Percentiles rank a stretch among this genome's conserved stretches.
Evolutionary conservation across 30 jellyfish, hydroid and myxozoan species (phyloP).

Genomic region (Hydra vulgaris): DNA sequence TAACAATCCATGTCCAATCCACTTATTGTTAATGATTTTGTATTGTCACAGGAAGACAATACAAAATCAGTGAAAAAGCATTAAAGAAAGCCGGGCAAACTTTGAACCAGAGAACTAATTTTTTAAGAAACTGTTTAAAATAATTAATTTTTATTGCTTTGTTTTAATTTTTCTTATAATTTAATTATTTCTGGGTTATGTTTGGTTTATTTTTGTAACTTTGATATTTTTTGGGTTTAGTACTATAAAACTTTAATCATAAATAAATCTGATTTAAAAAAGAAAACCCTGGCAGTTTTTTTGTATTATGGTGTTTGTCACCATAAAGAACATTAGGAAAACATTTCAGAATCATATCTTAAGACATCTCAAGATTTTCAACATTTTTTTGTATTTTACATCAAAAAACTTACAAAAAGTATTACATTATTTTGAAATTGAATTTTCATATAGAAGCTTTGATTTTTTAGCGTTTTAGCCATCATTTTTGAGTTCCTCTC

Average conservation of each 20-base stretch:
- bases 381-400: too few species aligned
- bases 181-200: too few species aligned
- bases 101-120: conserved; percentile 11
- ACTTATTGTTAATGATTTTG: neutral
- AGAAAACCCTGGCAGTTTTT: neutral
- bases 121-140: conserved; percentile 45
- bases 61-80: conserved; percentile 7
- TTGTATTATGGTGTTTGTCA: conserved; percentile 20
- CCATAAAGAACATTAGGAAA: too few species aligned
- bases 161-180: conserved; percentile 21
- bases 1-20: too few species aligned
- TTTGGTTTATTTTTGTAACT: neutral
- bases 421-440: too few species aligned
- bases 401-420: too few species aligned
- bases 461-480: too few species aligned
- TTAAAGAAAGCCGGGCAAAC: conserved; percentile 5
- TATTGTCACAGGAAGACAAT: neutral
- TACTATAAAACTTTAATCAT: neutral
- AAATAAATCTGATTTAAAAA: neutral
- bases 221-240: neutral
- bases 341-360: too few species aligned
- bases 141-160: conserved; percentile 29
- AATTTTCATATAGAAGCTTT: too few species aligned
- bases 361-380: too few species aligned
- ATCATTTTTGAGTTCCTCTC: too few species aligned